These are phyloP conservation scores for Bradypodion ventrale DNA, from an alignment of 2,797 vertebrate genomes.

Conservation along the genomic window DNA sequence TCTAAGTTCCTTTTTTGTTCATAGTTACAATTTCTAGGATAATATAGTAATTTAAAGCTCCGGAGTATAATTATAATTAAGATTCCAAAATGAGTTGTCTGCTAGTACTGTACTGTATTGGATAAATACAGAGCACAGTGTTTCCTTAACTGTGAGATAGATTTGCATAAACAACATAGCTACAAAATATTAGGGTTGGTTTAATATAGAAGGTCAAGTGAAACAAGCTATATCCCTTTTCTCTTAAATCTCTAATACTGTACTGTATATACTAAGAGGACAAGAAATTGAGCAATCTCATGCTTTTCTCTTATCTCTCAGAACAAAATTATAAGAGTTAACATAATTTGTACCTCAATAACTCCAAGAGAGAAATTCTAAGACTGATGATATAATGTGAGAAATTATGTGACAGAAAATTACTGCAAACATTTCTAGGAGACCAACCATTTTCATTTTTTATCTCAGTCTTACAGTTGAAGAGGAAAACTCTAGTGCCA, in stretches of 20 bases:
- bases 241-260: neutral
- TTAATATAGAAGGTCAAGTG: conserved; percentile 59
- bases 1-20: conserved; percentile 65
- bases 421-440: neutral
- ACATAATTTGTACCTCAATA: conserved; percentile 17
- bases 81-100: conserved; percentile 72
- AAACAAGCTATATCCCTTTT: conserved; percentile 39
- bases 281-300: conserved; percentile 48
- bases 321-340: conserved; percentile 18
- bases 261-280: conserved; percentile 49
- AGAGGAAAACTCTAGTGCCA: neutral
- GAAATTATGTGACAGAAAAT: neutral
- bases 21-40: conserved; percentile 63
- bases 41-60: conserved; percentile 69
- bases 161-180: conserved; percentile 71
- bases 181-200: conserved; percentile 53
- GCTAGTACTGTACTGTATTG: conserved; percentile 73
- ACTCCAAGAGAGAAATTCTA: neutral
- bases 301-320: conserved; percentile 8
- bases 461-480: neutral
- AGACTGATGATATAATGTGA: neutral
- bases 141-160: conserved; percentile 63
- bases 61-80: conserved; percentile 76
- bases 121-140: conserved; percentile 69
- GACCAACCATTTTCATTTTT: neutral